These are phyloP conservation scores for Piaya cayana DNA, from an alignment of 2,113 vertebrate species.

Conservation along the genomic window DNA sequence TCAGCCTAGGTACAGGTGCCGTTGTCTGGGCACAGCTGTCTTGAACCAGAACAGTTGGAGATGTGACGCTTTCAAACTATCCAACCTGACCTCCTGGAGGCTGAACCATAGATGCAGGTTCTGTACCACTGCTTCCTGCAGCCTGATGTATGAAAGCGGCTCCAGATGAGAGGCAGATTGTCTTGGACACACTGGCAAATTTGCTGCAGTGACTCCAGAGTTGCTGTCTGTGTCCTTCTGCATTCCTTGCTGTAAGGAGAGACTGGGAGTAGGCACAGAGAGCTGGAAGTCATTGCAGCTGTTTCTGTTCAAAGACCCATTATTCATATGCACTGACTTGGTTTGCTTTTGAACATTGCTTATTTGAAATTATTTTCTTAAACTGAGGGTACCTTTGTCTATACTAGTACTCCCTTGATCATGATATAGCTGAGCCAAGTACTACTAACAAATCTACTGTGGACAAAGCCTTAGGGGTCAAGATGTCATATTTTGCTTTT, in stretches of 20 bases:
- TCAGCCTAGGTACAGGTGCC: not conserved
- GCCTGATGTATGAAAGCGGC: not conserved
- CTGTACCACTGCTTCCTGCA: not conserved
- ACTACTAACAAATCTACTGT: not conserved
- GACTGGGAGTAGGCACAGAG: not conserved
- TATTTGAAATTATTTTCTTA: not conserved
- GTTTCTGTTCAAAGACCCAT: not conserved
- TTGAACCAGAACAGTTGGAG: not conserved
- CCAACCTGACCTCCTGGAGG: not conserved
- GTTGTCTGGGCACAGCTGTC: not conserved
- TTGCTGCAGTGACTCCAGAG: not conserved
- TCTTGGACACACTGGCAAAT: not conserved
- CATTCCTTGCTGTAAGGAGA: not conserved
- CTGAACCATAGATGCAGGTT: not conserved
- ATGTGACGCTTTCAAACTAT: not conserved
- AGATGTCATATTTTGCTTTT: not conserved
- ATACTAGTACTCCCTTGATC: not conserved
- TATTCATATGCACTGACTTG: not conserved
- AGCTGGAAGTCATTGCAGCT: not conserved
- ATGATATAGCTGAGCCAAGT: not conserved
- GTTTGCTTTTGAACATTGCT: not conserved
- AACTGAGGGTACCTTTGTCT: not conserved
- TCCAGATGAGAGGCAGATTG: not conserved
- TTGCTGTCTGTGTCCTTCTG: rapidly evolving
- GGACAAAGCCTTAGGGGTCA: not conserved